Percentiles rank a stretch among this genome's conserved stretches.
Evolutionary conservation across 2,888 invertebrate genomes (phyloP).

Genomic region (Pammene aurita): DNA sequence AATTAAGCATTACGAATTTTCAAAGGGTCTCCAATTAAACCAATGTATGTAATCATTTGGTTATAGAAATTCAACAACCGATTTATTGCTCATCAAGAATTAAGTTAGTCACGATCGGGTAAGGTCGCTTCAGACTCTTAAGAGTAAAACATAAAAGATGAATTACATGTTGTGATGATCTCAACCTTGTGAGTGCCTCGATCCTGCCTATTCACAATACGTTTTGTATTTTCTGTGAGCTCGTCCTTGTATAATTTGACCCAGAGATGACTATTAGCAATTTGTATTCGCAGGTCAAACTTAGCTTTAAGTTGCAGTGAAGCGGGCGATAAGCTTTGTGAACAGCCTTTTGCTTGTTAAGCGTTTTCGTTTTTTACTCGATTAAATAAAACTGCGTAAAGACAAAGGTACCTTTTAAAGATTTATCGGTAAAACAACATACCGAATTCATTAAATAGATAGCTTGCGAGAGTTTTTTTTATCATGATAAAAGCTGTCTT

Average conservation of each 20-base stretch:
- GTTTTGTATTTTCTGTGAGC: not conserved
- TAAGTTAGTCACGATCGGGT: conserved; percentile 33
- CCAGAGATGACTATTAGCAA: not conserved
- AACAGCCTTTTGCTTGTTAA: conserved; percentile 10
- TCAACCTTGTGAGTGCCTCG: conserved; percentile 36
- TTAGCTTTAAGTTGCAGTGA: not conserved
- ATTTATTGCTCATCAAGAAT: conserved; percentile 32
- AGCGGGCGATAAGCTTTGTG: not conserved
- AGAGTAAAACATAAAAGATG: conserved; percentile 38
- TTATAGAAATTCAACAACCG: conserved; percentile 22
- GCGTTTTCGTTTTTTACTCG: conserved; percentile 33
- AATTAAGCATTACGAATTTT: conserved; percentile 2
- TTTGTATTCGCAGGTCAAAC: too few relatives aligned
- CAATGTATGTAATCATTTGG: conserved; percentile 11
- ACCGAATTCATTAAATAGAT: too few relatives aligned
- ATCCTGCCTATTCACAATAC: conserved; percentile 11
- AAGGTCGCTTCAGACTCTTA: conserved; percentile 32
- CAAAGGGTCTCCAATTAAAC: conserved; percentile 15
- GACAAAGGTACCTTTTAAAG: too few relatives aligned
- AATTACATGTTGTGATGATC: conserved; percentile 38
- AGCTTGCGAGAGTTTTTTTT: too few relatives aligned
- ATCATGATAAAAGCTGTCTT: too few relatives aligned
- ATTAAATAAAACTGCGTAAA: conserved; percentile 26
- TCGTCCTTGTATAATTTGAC: conserved; percentile 1
- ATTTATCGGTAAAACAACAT: too few relatives aligned